Base-by-base conservation (phyloP, 64 coral and sea anemone genomes). In the Actinia equina region DNA sequence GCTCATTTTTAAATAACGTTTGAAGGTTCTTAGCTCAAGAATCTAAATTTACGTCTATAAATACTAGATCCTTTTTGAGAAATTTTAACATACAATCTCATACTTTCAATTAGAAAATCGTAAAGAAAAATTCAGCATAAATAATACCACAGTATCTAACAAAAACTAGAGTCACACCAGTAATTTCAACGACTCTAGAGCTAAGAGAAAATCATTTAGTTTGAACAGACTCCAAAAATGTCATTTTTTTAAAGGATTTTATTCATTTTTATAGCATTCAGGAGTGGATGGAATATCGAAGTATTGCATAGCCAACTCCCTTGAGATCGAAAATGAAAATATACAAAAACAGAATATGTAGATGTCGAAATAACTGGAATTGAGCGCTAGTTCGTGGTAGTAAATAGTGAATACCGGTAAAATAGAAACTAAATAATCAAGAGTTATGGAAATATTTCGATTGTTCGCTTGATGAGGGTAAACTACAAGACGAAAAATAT, bases 281-380 rank as follows among this genome's bases (percentile, higher is more conserved):
- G 43, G 78, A 44, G 78, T 81, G 78, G 78, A 81, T 0, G 30
- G 30, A 37, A 37, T 37, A 37, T 37, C 30, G 30, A 37, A 37
- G 30, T 37, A 81, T 52, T 22, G 52, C 69, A 25, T n/a, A 81
- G 78, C 14, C 78, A 81, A 81, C 78, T 81, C 78, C 78, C 78
- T 49, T n/a, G 17, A 52, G 14, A 52, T 18, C 49, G 17, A 81
- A 81, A 81, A 81, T 81, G 78, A 37, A 81, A 74, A 74, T 74
- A 74, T 26, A 22, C 55, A 57, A 74, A 74, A 74, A 74, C 3
- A 74, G 26, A 14, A 74, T 30, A 74, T 30, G 12, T 10, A 74
- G 12, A 30, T 27, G 26, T 74, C 13, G 26, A 30, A 74, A 37
- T 30, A 42, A 74, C 25, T 15, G 22, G 12, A 74, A 0, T 74